Evolutionary conservation across 2,888 invertebrate species (phyloP), one percentile per base, ranked within the genome.

Genomic region (Melieria picta): DNA sequence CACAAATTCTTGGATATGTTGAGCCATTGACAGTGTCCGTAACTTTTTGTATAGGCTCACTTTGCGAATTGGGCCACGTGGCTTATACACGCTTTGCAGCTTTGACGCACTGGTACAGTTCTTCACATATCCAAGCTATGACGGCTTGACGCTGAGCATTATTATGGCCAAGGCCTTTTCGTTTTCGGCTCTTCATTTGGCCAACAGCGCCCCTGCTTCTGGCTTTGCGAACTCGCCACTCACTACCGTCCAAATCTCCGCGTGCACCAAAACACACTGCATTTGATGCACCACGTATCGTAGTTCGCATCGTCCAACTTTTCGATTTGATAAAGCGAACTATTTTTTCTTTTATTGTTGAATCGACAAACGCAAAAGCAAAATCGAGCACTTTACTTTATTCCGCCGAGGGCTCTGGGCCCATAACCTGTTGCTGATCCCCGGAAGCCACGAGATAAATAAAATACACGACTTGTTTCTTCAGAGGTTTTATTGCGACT

Each of bases 241-340:
- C 10, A 61, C 55, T 11, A 74, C 58, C 6, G 30, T 5, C 74
- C 69, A 74, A 48, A 72, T 42, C 1, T 69, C 69, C 10, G 63
- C 45, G 47, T 74, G 71, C 48, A 69, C 57, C 13, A 71, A 57
- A 55, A 74, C 42, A 52, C 69, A 52, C 13, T 62, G n/a, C 69
- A 74, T 65, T 50, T 74, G 66, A 74, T 55, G 11, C 71, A 72
- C 71, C 69, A 72, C 9, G 64, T 68, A 16, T 16, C 16, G 16
- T 16, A 30, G 30, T 30, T 30, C 30, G 2, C 30, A 3, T 30
- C 30, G 30, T 30, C 30, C 30, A 30, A 30, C 3, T 30, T 30
- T 30, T 30, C 30, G 30, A 30, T 30, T 30, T 30, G 30, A 30
- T 30, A 30, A 16, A 57, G 57, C 57, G 57, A 57, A 57, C 57